A percentile compares a stretch with the other conserved stretches of the same genome.
phyloP scores from a whole-genome alignment of 2,797 vertebrate genomes.

The Catharus ustulatus region DNA sequence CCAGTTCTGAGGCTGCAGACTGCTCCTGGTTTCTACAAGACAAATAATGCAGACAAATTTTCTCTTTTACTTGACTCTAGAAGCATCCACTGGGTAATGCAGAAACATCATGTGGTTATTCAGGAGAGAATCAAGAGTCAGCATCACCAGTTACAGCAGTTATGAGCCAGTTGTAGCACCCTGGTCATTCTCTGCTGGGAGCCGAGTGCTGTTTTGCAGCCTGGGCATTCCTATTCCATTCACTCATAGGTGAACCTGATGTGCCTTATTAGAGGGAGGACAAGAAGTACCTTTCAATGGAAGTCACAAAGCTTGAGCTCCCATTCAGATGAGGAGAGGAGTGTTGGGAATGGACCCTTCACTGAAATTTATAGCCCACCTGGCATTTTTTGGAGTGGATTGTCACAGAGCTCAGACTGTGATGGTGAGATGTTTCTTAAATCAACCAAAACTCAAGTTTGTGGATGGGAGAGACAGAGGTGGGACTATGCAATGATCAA shows the following conservation, averaged over 20 bases:
- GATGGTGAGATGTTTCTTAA: background rate
- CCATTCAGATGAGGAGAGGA: background rate
- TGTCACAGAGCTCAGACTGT: background rate
- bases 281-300: background rate
- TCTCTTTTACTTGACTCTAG: background rate
- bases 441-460: background rate
- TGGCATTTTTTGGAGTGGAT: background rate
- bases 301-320: background rate
- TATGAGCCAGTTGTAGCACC: background rate
- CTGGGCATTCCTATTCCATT: background rate
- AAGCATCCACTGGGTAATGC: background rate
- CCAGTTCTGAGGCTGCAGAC: background rate
- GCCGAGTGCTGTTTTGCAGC: background rate
- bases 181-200: background rate
- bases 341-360: background rate
- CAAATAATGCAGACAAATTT: background rate
- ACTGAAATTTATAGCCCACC: background rate
- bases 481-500: background rate
- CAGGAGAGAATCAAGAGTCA: background rate
- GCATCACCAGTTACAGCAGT: background rate
- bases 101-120: background rate
- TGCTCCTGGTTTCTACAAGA: background rate
- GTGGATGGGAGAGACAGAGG: background rate
- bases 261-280: background rate
- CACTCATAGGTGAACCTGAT: background rate